Base-by-base conservation (phyloP, 2,888 invertebrate species). In the Mythimna loreyi region DNA sequence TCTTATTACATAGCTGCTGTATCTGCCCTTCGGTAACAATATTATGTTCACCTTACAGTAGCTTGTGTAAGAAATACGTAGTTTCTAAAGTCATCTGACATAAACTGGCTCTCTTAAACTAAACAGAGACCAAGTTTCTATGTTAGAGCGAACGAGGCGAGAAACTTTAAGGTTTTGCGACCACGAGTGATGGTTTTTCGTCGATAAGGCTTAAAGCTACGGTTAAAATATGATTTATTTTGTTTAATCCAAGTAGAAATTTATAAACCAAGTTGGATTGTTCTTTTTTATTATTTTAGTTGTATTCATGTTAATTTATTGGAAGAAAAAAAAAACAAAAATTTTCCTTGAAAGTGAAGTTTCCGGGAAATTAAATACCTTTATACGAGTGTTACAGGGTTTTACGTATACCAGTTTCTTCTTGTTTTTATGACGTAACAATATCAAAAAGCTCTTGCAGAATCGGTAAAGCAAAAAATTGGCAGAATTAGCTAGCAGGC, bases 101-200 rank as follows among this genome's bases (percentile, higher is more conserved):
- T 86, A 89, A 92, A 92, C 91, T 90, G 88, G 88, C 87, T 87
- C 87, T 87, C 86, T 91, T 91, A 90, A 92, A 92, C 92, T 91
- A 92, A 92, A 91, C 92, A 92, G 92, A 90, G 89, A 87, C 87
- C 86, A 85, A 92, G 92, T 88, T 92, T 89, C 78, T 83, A 86
- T 85, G 87, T 85, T 85, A 81, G 80, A 81, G 75, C 75, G 55
- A 36, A 70, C 65, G 81, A 86, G 86, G 85, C 78, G 86, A 82
- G 86, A 86, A 91, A 91, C 86, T 91, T 90, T 83, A 72, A 86
- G 86, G 86, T 87, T 90, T 87, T 62, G 71, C 62, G 72, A 63
- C 69, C 47, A 63, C 68, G 65, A 85, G 67, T 80, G 81, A 84
- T 76, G 80, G 81, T 81, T 84, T 86, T 86, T 86, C 81, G 67